Conservation (phyloP, 35 echinoderm and acorn worm species). For the Ophioderma brevispina region DNA sequence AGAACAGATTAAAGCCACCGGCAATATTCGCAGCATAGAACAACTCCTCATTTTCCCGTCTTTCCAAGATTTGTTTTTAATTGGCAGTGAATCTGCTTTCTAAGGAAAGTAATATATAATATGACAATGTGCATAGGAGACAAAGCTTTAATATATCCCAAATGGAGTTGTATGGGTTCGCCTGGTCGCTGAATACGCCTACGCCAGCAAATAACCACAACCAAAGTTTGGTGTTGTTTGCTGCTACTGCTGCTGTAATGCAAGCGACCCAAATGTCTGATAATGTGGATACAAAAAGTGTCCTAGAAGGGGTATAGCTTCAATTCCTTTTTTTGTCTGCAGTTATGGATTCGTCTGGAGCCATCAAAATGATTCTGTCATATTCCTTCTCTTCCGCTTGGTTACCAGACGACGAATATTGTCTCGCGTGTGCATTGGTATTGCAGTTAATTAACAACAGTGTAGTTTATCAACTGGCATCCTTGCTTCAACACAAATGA, state of each 20-base stretch:
- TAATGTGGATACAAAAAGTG: not conserved
- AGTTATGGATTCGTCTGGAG: not conserved
- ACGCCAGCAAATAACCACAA: not conserved
- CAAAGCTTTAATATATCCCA: not conserved
- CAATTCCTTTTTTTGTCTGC: not conserved
- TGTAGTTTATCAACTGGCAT: not conserved
- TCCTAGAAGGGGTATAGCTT: too few relatives aligned
- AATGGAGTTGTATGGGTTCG: not conserved
- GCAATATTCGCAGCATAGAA: not conserved
- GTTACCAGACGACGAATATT: not conserved
- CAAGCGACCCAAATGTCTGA: not conserved
- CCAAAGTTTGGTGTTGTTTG: not conserved
- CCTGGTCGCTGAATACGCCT: not conserved
- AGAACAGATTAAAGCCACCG: not conserved
- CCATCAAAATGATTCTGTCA: not conserved
- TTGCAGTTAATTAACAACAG: not conserved
- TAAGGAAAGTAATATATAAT: not conserved
- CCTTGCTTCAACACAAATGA: not conserved
- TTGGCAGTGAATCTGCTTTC: not conserved
- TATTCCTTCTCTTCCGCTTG: too few relatives aligned
- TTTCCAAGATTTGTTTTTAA: not conserved
- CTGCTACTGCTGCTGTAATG: not conserved
- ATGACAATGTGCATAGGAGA: not conserved
- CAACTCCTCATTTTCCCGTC: not conserved
- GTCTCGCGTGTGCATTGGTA: not conserved